These are phyloP conservation scores for Neoscelio sp. DNA, from an alignment of 2,888 invertebrate genomes.

Conservation along the genomic window DNA sequence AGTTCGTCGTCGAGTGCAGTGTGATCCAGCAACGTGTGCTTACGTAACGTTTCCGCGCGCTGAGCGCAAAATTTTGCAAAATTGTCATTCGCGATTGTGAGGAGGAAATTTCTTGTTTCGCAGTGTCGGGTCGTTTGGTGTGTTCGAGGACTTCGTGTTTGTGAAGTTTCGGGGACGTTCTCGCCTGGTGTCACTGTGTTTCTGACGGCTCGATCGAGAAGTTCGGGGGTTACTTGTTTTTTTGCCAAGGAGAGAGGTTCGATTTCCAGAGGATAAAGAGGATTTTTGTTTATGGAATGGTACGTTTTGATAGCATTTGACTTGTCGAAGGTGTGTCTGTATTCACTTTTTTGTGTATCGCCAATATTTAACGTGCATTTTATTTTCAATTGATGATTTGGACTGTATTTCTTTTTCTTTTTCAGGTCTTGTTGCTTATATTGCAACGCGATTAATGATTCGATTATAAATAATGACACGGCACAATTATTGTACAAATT, in stretches of 20 bases:
- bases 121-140: neutral
- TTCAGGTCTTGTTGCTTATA: too few relatives aligned
- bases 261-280: slow-evolving; percentile 3
- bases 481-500: too few relatives aligned
- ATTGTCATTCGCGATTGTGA: neutral
- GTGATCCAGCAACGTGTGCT: slow-evolving; percentile 65
- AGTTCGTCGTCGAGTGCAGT: slow-evolving; percentile 62
- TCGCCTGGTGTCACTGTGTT: neutral
- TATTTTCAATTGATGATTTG: too few relatives aligned
- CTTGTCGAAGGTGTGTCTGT: too few relatives aligned
- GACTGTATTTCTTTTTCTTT: too few relatives aligned
- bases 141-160: neutral
- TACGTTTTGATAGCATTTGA: slow-evolving; percentile 12
- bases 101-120: neutral
- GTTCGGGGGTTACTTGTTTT: too few relatives aligned
- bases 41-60: slow-evolving; percentile 67
- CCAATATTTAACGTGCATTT: too few relatives aligned
- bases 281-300: slow-evolving; percentile 34
- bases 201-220: neutral
- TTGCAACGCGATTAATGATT: too few relatives aligned
- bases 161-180: neutral
- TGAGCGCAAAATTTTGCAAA: slow-evolving; percentile 32
- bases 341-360: too few relatives aligned
- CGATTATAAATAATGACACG: too few relatives aligned
- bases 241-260: neutral